Evolutionary conservation across 2,113 vertebrate species (phyloP).

Genomic region (Toxostoma redivivum): DNA sequence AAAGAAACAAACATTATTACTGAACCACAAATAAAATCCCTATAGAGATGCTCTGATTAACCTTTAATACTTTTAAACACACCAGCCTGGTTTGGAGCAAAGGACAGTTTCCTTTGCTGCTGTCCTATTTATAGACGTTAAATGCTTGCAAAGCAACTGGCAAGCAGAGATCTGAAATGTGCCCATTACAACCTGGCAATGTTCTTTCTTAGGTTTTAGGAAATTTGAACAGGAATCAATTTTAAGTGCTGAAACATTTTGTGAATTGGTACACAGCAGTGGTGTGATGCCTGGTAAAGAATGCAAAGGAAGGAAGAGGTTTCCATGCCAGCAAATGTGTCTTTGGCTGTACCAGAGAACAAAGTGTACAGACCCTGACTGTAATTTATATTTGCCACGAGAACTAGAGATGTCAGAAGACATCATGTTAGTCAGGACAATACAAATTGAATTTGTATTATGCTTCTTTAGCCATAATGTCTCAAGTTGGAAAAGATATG

Average conservation of each 20-base stretch:
- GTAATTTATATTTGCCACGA: not conserved
- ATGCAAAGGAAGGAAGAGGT: not conserved
- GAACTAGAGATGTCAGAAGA: not conserved
- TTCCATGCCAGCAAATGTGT: constrained; percentile 49
- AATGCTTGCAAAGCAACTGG: not conserved
- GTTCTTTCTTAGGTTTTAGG: not conserved
- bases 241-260: constrained; percentile 7
- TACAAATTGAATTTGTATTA: not conserved
- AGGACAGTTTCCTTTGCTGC: not conserved
- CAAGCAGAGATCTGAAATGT: not conserved
- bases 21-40: not conserved
- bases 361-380: constrained; percentile 24
- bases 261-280: not conserved
- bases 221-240: constrained; percentile 8
- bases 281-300: constrained; percentile 9
- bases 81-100: not conserved
- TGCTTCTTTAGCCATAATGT: not conserved
- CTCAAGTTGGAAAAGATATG: not conserved
- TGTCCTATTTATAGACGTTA: not conserved
- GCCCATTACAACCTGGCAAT: not conserved
- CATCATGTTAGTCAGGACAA: not conserved
- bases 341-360: constrained; percentile 5
- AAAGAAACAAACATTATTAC: not conserved
- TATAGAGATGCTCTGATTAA: not conserved
- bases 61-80: not conserved